These are phyloP conservation scores for Choreutis nemorana DNA, from an alignment of 2,888 invertebrate species.

Conservation along the genomic window DNA sequence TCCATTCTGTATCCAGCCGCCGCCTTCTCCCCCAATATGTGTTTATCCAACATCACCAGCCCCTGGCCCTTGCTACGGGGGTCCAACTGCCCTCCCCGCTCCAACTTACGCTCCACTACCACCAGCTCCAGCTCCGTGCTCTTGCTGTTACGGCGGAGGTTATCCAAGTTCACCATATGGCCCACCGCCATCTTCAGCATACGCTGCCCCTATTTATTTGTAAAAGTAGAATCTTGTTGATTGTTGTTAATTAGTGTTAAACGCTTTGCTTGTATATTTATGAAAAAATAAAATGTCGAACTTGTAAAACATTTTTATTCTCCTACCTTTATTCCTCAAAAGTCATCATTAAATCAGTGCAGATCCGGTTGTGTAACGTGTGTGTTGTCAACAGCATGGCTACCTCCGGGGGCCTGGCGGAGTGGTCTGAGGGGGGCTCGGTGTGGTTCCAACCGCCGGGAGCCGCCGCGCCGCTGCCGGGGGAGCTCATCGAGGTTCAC, in stretches of 20 bases:
- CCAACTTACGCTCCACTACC: neutral
- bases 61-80: slow-evolving; percentile 24
- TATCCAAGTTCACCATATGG: neutral
- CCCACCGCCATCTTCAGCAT: neutral
- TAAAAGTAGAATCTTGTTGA: neutral
- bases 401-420: slow-evolving; percentile 58
- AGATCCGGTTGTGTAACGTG: too few species aligned
- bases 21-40: slow-evolving; percentile 36
- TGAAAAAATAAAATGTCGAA: too few species aligned
- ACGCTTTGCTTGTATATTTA: neutral
- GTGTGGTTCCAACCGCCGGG: slow-evolving; percentile 94
- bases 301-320: too few species aligned
- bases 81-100: slow-evolving; percentile 28
- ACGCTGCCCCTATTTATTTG: neutral
- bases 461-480: slow-evolving; percentile 88
- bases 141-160: too few species aligned
- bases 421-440: slow-evolving; percentile 83
- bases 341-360: too few species aligned
- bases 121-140: neutral
- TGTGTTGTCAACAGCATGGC: slow-evolving; percentile 37
- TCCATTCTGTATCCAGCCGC: slow-evolving; percentile 41
- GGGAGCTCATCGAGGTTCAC: slow-evolving; percentile 90
- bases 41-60: slow-evolving; percentile 39
- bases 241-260: neutral
- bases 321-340: too few species aligned